Percentiles rank a stretch among this genome's conserved stretches.
phyloP scores from a whole-genome alignment of 2,797 vertebrate genomes.

The Okamejei kenojei region DNA sequence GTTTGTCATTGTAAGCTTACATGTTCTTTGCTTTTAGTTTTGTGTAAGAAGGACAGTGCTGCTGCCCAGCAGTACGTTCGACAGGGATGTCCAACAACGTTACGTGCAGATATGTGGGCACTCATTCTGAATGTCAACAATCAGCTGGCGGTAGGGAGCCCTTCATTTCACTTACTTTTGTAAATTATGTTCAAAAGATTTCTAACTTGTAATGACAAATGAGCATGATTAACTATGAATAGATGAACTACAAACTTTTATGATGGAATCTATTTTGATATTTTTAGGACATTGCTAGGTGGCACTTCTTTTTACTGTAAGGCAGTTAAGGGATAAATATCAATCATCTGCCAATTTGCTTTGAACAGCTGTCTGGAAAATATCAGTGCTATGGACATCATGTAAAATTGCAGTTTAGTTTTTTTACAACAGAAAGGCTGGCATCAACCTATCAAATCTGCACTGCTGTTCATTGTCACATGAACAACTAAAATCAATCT shows the following conservation, averaged over 20 bases:
- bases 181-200: not conserved
- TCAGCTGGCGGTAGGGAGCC: slow-evolving; percentile 76
- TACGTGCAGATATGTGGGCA: slow-evolving; percentile 84
- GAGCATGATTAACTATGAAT: not conserved
- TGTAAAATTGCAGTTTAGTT: not conserved
- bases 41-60: slow-evolving; percentile 79
- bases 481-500: not conserved
- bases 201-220: not conserved
- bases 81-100: slow-evolving; percentile 84
- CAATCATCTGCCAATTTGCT: not conserved
- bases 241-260: too few relatives aligned
- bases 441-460: not conserved
- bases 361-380: not conserved
- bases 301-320: not conserved
- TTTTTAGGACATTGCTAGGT: not conserved
- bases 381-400: not conserved
- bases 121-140: slow-evolving; percentile 85
- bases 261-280: not conserved
- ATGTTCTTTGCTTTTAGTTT: slow-evolving; percentile 57
- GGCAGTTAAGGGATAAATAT: not conserved
- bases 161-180: not conserved
- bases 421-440: not conserved
- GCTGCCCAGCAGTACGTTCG: slow-evolving; percentile 90
- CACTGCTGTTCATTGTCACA: not conserved
- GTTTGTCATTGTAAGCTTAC: slow-evolving; percentile 20